Conservation (phyloP, 2,888 invertebrate genomes). For the Hemaris fuciformis region DNA sequence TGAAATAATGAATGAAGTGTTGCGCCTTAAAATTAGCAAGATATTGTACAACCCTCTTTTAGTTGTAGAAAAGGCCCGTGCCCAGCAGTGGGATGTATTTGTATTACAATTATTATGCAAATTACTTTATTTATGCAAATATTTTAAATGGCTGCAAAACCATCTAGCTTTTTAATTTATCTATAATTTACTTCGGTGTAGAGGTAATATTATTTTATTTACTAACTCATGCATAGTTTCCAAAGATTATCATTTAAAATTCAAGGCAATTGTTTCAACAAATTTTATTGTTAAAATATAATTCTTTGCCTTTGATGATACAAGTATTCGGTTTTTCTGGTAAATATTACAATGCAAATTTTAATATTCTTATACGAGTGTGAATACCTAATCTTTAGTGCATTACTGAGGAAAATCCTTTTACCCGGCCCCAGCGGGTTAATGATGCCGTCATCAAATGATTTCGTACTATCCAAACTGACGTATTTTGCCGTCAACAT, state of each 20-base stretch:
- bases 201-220: too few species aligned
- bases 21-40: too few species aligned
- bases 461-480: slow-evolving; percentile 9
- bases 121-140: background rate
- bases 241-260: too few species aligned
- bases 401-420: slow-evolving; percentile 9
- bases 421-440: background rate
- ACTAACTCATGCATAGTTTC: too few species aligned
- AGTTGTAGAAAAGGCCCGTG: too few species aligned
- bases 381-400: background rate
- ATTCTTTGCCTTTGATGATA: too few species aligned
- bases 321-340: background rate
- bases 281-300: too few species aligned
- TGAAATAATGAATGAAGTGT: too few species aligned
- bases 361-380: background rate
- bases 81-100: background rate
- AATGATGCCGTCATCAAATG: slow-evolving; percentile 7
- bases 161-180: background rate
- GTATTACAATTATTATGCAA: background rate
- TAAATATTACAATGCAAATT: background rate
- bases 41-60: too few species aligned
- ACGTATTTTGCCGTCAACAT: slow-evolving; percentile 6
- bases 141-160: background rate
- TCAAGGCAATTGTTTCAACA: too few species aligned
- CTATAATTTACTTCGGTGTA: too few species aligned